Percentiles rank a stretch among this genome's conserved stretches.
These are phyloP conservation scores for Poecilia velifera DNA, from an alignment of 2,797 vertebrate genomes.

Conservation along the genomic window DNA sequence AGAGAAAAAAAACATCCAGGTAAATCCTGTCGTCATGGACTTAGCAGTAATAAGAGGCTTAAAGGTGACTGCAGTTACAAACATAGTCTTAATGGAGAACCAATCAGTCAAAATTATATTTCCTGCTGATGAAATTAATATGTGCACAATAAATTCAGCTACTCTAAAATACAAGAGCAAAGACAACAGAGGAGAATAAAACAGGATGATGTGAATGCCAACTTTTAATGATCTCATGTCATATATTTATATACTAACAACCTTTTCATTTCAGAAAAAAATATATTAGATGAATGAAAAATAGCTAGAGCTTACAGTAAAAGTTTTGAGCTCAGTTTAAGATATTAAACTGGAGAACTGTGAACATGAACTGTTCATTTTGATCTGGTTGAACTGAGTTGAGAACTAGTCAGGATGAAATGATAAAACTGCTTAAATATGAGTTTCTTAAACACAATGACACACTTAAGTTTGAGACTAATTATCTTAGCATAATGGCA, in stretches of 20 bases:
- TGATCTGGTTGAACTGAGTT: background rate
- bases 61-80: background rate
- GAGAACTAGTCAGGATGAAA: background rate
- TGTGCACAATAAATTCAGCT: background rate
- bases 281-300: background rate
- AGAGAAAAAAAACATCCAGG: background rate
- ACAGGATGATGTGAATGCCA: no score
- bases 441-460: background rate
- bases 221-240: no score
- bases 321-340: background rate
- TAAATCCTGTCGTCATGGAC: background rate
- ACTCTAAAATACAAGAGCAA: no score
- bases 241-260: background rate
- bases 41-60: background rate
- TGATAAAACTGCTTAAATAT: background rate
- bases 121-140: background rate
- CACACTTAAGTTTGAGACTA: background rate
- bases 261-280: background rate
- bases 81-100: background rate
- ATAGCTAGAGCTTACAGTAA: background rate
- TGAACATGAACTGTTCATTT: background rate
- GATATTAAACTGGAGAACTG: background rate
- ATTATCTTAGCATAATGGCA: background rate
- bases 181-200: no score
- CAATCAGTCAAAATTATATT: background rate